Evolutionary conservation across 2,888 invertebrate genomes (phyloP), one percentile per base, ranked within the genome.

Genomic region (Phaedon cochleariae): DNA sequence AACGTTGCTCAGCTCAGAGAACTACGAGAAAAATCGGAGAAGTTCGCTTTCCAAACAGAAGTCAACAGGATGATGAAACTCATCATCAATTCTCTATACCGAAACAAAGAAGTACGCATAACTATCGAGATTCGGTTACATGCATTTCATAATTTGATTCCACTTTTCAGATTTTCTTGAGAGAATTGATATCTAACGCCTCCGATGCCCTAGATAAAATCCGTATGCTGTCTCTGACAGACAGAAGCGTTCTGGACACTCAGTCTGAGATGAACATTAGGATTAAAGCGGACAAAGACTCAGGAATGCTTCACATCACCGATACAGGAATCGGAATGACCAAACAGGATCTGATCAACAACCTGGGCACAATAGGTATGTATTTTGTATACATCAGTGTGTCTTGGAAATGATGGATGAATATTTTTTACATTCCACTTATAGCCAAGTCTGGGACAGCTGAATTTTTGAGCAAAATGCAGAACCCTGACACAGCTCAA

Each of bases 21-120:
- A 85, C 84, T 99, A 49, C 87, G 94, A 67, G 96, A 95, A 52
- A 92, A 92, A 80, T 91, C 97, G 0, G 93, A 95, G 81, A 95
- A 93, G 82, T 93, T 90, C 81, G 89, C 90, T 22, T 98, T 98
- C 87, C 96, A 99, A 86, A 97, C 99, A 0, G 99, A 99, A 86
- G 99, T 99, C 46, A 97, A 97, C 85, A 93, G 98, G 64, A 98
- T 99, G 97, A 99, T 99, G 99, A 99, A 99, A 85, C 90, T 99
- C 65, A 99, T 99, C 84, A 99, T 99, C 82, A 99, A 99, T 86
- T 99, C 99, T 7, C 87, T 99, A 7, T 99, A 99, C 85, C 90
- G 97, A 77, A 99, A 99, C 85, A 99, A 99, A 85, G 99, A 99
- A 87, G 93, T 92, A 79, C 74, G 79, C 73, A 2, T 46, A 4